Conservation (phyloP, 2,797 vertebrate species). For the Danio albolineatus region DNA sequence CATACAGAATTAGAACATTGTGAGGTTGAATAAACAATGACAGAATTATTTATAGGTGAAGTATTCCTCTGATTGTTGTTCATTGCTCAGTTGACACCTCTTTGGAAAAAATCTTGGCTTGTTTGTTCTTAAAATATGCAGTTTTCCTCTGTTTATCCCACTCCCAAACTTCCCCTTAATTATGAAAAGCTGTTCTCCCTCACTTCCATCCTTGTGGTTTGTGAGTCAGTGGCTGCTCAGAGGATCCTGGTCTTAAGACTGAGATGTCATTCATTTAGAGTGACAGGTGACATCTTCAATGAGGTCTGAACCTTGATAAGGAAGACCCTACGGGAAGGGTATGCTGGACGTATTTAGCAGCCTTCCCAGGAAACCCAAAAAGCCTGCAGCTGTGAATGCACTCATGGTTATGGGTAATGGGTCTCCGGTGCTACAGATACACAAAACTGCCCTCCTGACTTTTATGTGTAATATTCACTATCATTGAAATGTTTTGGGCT, state of each 20-base stretch:
- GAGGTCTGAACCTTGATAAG: slow-evolving; percentile 36
- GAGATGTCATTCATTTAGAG: slow-evolving; percentile 47
- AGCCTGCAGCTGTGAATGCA: background rate
- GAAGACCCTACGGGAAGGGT: slow-evolving; percentile 5
- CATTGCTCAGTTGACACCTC: slow-evolving; percentile 22
- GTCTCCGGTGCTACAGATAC: background rate
- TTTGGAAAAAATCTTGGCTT: background rate
- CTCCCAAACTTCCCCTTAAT: background rate
- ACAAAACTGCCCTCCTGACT: background rate
- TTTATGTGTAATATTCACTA: background rate
- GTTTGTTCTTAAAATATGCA: background rate
- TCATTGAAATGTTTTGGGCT: background rate
- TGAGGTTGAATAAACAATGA: background rate
- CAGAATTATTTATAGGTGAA: background rate
- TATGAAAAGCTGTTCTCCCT: background rate
- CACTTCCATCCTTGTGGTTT: background rate
- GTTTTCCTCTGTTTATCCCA: background rate
- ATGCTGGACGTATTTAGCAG: background rate
- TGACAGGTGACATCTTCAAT: slow-evolving; percentile 50
- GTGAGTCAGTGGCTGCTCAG: slow-evolving; percentile 30
- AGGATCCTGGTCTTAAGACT: slow-evolving; percentile 9
- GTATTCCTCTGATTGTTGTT: background rate
- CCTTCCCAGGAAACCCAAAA: slow-evolving; percentile 11
- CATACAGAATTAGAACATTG: background rate
- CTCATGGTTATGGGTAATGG: background rate